A percentile compares a stretch with the other conserved stretches of the same genome.
Conservation (phyloP, 2,888 invertebrate genomes). For the Cordilura impudica region DNA sequence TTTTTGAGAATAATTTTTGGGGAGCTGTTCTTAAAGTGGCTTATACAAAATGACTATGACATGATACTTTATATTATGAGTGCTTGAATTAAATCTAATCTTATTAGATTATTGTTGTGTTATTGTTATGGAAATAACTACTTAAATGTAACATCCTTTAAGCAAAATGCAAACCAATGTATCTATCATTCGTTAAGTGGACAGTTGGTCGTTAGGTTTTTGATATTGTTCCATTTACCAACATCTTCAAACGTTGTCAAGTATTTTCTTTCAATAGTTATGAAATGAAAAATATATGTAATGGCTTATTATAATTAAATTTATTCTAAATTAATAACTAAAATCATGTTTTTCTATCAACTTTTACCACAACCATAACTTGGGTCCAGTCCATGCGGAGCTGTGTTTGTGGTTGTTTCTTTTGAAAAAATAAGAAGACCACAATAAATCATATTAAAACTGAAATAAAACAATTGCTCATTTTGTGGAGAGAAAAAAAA, state of each 20-base stretch:
- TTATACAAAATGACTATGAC: no score
- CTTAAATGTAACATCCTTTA: no score
- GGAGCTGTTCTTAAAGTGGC: no score
- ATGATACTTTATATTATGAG: no score
- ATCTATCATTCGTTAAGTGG: no score
- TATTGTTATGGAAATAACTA: no score
- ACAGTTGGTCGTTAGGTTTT: background rate
- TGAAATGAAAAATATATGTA: background rate
- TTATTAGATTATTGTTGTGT: no score
- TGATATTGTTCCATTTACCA: background rate
- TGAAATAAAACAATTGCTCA: constrained; percentile 38
- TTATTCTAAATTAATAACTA: background rate
- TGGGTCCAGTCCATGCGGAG: background rate
- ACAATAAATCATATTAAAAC: constrained; percentile 48
- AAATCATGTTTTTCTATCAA: background rate
- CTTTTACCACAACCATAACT: background rate
- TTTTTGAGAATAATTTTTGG: no score
- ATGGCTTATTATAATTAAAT: constrained; percentile 10
- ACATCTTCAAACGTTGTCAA: background rate
- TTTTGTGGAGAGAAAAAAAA: constrained; percentile 6
- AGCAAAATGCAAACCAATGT: no score
- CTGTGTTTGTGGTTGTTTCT: background rate
- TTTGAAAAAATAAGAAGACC: no score
- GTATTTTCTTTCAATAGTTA: background rate
- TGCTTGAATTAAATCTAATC: no score